Conservation (phyloP, 2,797 vertebrate genomes). For the Rhadinocentrus ornatus region DNA sequence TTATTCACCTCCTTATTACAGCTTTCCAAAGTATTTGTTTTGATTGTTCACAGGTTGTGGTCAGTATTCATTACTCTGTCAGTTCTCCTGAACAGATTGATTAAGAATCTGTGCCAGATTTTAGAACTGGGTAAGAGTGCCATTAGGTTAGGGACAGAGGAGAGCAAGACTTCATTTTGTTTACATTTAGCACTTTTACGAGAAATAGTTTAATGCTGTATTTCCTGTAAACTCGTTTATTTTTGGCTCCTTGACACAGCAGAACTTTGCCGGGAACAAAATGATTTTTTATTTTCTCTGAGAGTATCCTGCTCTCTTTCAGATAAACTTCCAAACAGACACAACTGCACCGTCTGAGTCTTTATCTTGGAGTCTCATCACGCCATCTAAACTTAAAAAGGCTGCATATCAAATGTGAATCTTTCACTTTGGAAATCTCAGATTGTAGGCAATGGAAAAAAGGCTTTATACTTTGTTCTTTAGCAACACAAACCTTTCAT, state of each 20-base stretch:
- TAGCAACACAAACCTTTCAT: not conserved
- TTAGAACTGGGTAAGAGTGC: not conserved
- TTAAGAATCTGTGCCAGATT: constrained; percentile 3
- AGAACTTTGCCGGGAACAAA: constrained; percentile 10
- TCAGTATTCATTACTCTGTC: constrained; percentile 1
- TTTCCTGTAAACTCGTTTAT: not conserved
- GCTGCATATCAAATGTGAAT: not conserved
- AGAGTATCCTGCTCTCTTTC: not conserved
- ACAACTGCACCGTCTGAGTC: not conserved
- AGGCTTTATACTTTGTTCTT: not conserved
- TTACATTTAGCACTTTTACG: not conserved
- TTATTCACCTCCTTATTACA: too few relatives aligned
- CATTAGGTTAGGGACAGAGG: not conserved
- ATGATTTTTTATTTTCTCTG: not conserved
- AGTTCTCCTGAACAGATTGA: not conserved
- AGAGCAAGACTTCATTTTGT: not conserved
- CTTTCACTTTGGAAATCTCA: not conserved
- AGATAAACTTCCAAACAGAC: not conserved
- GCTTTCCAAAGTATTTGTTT: not conserved
- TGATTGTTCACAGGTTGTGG: not conserved
- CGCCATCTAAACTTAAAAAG: not conserved
- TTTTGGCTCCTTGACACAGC: not conserved
- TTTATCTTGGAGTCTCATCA: not conserved
- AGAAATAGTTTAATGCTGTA: not conserved
- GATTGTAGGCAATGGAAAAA: not conserved